These are phyloP conservation scores for Elymnias hypermnestra DNA, from an alignment of 1,140 invertebrate species.

Conservation along the genomic window DNA sequence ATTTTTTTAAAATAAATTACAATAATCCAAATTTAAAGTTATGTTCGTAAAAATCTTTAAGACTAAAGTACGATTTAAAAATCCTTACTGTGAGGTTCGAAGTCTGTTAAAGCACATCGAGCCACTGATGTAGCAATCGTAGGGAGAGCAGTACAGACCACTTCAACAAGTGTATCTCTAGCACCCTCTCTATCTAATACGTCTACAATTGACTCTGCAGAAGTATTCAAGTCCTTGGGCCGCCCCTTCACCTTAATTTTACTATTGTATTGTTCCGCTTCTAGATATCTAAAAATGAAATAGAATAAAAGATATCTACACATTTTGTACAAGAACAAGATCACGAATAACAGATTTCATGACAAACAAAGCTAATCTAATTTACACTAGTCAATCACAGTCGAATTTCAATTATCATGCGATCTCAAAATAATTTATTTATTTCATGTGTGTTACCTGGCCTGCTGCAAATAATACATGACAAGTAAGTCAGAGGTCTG, in stretches of 20 bases:
- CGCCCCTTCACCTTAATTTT: slow-evolving; percentile 28
- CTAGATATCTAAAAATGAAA: slow-evolving; percentile 58
- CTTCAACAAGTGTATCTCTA: slow-evolving; percentile 50
- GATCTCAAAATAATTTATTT: no score
- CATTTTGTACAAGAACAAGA: no score
- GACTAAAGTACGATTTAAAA: no score
- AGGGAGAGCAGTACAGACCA: slow-evolving; percentile 41
- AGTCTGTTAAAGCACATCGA: slow-evolving; percentile 11
- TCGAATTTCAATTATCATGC: no score
- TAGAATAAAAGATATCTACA: no score
- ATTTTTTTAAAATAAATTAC: no score
- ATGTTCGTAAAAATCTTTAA: no score
- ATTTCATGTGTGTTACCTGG: slow-evolving; percentile 43
- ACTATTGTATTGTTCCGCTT: slow-evolving; percentile 60
- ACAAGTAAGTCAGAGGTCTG: slow-evolving; percentile 64
- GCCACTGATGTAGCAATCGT: slow-evolving; percentile 40
- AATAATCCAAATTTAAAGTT: no score
- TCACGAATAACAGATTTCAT: no score
- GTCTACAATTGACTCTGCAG: slow-evolving; percentile 34
- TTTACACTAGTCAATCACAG: no score
- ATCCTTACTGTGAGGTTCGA: slow-evolving; percentile 27
- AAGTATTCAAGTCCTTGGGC: slow-evolving; percentile 28
- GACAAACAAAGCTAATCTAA: no score
- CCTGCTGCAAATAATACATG: slow-evolving; percentile 67
- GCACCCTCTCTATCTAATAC: slow-evolving; percentile 17